Evolutionary conservation across 2,113 vertebrate genomes (phyloP).

Genomic region (Madoqua kirkii): DNA sequence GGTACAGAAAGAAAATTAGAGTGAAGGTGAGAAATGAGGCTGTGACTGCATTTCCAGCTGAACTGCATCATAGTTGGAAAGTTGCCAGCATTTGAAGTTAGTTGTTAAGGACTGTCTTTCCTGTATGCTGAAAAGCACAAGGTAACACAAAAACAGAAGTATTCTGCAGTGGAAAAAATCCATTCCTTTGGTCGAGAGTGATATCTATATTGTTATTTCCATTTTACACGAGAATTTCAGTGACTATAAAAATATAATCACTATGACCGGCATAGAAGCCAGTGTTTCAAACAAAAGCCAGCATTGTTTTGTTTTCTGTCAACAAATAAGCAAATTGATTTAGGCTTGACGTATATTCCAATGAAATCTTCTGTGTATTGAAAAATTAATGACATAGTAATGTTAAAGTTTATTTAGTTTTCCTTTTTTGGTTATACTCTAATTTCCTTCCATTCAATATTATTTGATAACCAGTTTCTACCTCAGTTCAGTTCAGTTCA

Average conservation of each 20-base stretch:
- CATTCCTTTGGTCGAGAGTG: background rate
- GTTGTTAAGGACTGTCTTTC: background rate
- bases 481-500: background rate
- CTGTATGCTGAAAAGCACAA: background rate
- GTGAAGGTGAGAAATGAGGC: background rate
- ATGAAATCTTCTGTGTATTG: background rate
- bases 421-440: background rate
- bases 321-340: background rate
- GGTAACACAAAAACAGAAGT: background rate
- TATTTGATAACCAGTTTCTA: conserved; percentile 5
- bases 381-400: background rate
- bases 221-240: background rate
- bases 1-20: background rate
- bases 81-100: background rate
- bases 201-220: background rate
- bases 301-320: background rate
- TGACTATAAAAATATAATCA: background rate
- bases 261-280: background rate
- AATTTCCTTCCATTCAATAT: conserved; percentile 44
- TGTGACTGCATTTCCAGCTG: background rate
- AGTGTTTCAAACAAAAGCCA: background rate
- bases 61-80: background rate
- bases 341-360: background rate
- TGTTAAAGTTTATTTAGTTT: background rate
- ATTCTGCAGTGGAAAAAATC: background rate